A percentile compares a stretch with the other conserved stretches of the same genome.
Evolutionary conservation across 2,888 invertebrate genomes (phyloP).

Genomic region (Cryptocephalus primarius): DNA sequence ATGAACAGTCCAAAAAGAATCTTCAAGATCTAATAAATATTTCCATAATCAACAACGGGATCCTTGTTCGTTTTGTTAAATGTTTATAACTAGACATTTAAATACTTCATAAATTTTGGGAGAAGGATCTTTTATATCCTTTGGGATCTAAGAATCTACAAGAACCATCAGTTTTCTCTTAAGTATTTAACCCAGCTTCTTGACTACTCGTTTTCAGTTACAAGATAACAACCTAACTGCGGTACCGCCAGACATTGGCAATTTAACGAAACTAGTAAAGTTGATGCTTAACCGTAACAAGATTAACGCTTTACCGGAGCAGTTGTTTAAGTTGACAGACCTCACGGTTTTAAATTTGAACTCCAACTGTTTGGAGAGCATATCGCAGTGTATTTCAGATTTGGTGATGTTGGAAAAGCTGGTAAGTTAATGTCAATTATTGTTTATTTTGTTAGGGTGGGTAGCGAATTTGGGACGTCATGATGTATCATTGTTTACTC

Average conservation of each 20-base stretch:
- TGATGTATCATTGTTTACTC: too few species aligned
- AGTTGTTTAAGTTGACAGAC: conserved; percentile 59
- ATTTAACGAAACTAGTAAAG: conserved; percentile 53
- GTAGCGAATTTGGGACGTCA: too few species aligned
- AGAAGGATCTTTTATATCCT: too few species aligned
- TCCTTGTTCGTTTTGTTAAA: too few species aligned
- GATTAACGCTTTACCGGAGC: conserved; percentile 47
- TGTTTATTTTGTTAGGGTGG: too few species aligned
- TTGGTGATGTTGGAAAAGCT: conserved; percentile 65
- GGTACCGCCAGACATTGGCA: conserved; percentile 64
- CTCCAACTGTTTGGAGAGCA: conserved; percentile 57
- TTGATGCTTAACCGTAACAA: conserved; percentile 62
- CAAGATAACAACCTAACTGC: conserved; percentile 70
- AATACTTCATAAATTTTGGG: too few species aligned
- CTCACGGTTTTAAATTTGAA: conserved; percentile 61
- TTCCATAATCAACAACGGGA: too few species aligned
- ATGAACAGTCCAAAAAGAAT: too few species aligned
- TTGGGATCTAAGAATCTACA: too few species aligned
- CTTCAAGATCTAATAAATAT: too few species aligned
- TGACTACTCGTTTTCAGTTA: conserved; percentile 43
- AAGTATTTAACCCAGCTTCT: neutral
- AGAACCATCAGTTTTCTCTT: too few species aligned
- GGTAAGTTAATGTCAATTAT: conserved; percentile 39
- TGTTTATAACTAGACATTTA: too few species aligned
- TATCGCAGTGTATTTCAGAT: conserved; percentile 66